Percentiles rank a stretch among this genome's conserved stretches.
These are phyloP conservation scores for Malthinus flaveolus DNA, from an alignment of 2,888 invertebrate species.

Conservation along the genomic window DNA sequence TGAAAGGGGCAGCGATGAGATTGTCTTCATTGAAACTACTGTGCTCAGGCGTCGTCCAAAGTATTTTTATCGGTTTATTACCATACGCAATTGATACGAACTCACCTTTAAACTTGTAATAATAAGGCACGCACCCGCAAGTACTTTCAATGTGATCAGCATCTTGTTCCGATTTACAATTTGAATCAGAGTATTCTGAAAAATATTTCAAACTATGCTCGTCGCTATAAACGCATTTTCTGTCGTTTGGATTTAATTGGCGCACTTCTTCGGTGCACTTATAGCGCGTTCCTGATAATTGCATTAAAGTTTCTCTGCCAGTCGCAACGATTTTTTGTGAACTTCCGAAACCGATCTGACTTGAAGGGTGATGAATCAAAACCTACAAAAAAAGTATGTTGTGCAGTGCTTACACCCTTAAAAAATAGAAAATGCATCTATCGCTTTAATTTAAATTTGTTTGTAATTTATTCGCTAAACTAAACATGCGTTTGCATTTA, in stretches of 20 bases:
- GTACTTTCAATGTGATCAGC: constrained; percentile 29
- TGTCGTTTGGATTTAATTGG: constrained; percentile 36
- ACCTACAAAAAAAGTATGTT: constrained; percentile 20
- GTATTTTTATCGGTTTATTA: too few relatives aligned
- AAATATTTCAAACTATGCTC: constrained; percentile 38
- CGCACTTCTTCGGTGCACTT: constrained; percentile 38
- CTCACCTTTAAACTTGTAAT: constrained; percentile 38
- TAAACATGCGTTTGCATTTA: not conserved
- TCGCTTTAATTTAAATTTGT: too few relatives aligned
- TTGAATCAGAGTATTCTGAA: constrained; percentile 43
- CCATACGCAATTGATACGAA: not conserved
- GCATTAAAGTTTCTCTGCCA: constrained; percentile 28
- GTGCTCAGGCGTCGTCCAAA: too few relatives aligned
- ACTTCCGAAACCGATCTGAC: constrained; percentile 25
- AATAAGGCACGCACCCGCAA: constrained; percentile 48
- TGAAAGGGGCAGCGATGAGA: too few relatives aligned
- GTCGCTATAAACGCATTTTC: constrained; percentile 42
- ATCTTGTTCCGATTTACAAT: constrained; percentile 45
- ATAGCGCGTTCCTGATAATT: constrained; percentile 38
- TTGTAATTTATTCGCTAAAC: not conserved
- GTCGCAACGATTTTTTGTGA: constrained; percentile 26
- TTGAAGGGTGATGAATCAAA: constrained; percentile 24
- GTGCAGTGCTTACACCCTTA: too few relatives aligned
- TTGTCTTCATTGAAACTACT: too few relatives aligned
- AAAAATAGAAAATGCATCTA: not conserved